These are phyloP conservation scores for Yponomeuta evonymella DNA, from an alignment of 2,888 invertebrate genomes.

Conservation along the genomic window DNA sequence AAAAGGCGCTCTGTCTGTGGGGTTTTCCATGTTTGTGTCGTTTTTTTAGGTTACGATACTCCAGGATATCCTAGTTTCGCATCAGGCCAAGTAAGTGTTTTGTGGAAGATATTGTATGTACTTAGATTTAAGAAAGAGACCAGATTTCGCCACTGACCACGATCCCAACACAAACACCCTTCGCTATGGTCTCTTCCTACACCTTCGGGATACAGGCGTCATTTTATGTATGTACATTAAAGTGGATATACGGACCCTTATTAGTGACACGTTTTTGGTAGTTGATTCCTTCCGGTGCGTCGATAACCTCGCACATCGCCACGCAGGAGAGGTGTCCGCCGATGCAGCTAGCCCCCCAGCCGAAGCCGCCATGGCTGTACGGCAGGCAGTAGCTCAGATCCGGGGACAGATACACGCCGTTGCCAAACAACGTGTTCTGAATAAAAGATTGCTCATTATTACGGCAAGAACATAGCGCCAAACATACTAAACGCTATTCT, in stretches of 20 bases:
- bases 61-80: too few relatives aligned
- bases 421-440: slow-evolving; percentile 49
- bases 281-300: slow-evolving; percentile 79
- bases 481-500: neutral
- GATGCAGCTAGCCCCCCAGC: slow-evolving; percentile 85
- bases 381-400: slow-evolving; percentile 83
- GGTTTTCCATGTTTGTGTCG: too few relatives aligned
- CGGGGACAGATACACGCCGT: slow-evolving; percentile 84
- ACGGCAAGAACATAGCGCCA: neutral
- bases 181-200: too few relatives aligned
- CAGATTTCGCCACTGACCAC: too few relatives aligned
- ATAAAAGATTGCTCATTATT: neutral
- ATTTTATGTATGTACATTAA: neutral
- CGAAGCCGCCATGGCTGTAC: slow-evolving; percentile 83
- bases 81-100: too few relatives aligned
- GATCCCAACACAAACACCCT: too few relatives aligned
- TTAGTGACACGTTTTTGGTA: slow-evolving; percentile 63
- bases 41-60: too few relatives aligned
- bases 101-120: neutral
- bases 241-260: slow-evolving; percentile 41
- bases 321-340: slow-evolving; percentile 86
- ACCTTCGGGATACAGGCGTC: too few relatives aligned
- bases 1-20: too few relatives aligned
- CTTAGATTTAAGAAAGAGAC: neutral
- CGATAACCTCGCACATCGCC: slow-evolving; percentile 87